A percentile compares a stretch with the other conserved stretches of the same genome.
phyloP scores from a whole-genome alignment of 2,888 invertebrate species.

The Cataglyphis altisquamis region DNA sequence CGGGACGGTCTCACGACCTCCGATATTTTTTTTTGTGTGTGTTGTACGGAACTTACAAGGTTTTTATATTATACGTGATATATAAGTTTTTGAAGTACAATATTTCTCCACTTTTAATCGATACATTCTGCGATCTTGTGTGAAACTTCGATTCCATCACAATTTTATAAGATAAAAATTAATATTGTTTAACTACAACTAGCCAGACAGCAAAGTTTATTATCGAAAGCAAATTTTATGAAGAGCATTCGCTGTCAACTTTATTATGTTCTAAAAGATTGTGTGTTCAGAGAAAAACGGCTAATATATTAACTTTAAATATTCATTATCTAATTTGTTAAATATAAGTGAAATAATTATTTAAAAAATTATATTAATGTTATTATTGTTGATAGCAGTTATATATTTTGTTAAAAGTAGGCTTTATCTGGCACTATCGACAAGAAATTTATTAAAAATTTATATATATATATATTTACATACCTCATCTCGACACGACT shows the following conservation, averaged over 20 bases:
- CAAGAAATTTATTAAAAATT: neutral
- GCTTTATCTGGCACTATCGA: neutral
- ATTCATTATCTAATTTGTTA: neutral
- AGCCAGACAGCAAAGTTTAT: neutral
- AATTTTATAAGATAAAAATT: neutral
- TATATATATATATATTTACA: neutral
- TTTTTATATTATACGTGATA: no score
- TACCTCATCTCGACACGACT: neutral
- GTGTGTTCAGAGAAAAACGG: neutral
- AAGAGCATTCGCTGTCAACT: neutral
- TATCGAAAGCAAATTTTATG: neutral
- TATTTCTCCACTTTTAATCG: neutral
- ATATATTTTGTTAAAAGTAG: neutral
- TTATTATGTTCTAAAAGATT: neutral
- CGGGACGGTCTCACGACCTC: conserved; percentile 12
- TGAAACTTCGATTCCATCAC: neutral
- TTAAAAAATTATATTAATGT: neutral
- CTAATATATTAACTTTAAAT: neutral
- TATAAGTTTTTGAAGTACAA: neutral
- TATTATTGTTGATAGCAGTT: neutral
- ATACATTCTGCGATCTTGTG: neutral
- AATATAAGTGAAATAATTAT: neutral
- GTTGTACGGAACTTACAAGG: no score
- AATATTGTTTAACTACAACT: neutral
- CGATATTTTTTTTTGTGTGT: no score